A percentile compares a stretch with the other conserved stretches of the same genome.
Evolutionary conservation across 2,888 invertebrate species (phyloP).

Genomic region (Euspilapteryx auroguttella): DNA sequence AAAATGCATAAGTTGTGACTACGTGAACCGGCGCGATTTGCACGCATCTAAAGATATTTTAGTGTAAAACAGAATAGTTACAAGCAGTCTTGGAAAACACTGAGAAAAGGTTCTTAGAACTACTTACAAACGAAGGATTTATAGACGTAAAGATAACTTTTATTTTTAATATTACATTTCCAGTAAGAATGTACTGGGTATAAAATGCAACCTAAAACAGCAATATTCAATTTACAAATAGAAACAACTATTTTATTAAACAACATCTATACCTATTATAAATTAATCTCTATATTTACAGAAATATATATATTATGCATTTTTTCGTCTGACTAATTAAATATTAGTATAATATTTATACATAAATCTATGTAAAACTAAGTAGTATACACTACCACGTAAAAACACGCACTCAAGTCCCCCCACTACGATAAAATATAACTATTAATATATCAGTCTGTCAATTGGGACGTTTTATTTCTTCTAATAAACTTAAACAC

Average conservation of each 20-base stretch:
- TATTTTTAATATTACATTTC: slow-evolving; percentile 31
- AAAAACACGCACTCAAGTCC: slow-evolving; percentile 59
- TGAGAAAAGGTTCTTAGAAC: slow-evolving; percentile 56
- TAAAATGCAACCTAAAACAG: slow-evolving; percentile 61
- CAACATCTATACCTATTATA: slow-evolving; percentile 34
- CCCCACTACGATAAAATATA: slow-evolving; percentile 36
- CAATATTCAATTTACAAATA: slow-evolving; percentile 48
- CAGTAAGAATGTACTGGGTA: slow-evolving; percentile 37
- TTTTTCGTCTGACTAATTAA: slow-evolving; percentile 46
- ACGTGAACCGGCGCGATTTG: slow-evolving; percentile 25
- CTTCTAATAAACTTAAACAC: slow-evolving; percentile 55
- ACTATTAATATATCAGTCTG: slow-evolving; percentile 58
- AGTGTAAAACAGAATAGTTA: slow-evolving; percentile 49
- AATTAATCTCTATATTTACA: slow-evolving; percentile 52
- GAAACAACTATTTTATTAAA: slow-evolving; percentile 51
- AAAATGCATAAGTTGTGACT: slow-evolving; percentile 59
- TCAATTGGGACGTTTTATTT: slow-evolving; percentile 60
- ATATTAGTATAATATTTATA: slow-evolving; percentile 53
- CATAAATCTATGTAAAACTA: slow-evolving; percentile 36
- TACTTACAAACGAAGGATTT: slow-evolving; percentile 45
- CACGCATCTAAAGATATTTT: slow-evolving; percentile 26
- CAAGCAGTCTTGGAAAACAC: slow-evolving; percentile 61
- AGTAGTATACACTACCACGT: slow-evolving; percentile 55
- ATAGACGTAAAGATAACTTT: slow-evolving; percentile 49
- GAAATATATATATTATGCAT: slow-evolving; percentile 55